These are phyloP conservation scores for Tupiocoris notatus DNA, from an alignment of 2,888 invertebrate genomes.

Conservation along the genomic window DNA sequence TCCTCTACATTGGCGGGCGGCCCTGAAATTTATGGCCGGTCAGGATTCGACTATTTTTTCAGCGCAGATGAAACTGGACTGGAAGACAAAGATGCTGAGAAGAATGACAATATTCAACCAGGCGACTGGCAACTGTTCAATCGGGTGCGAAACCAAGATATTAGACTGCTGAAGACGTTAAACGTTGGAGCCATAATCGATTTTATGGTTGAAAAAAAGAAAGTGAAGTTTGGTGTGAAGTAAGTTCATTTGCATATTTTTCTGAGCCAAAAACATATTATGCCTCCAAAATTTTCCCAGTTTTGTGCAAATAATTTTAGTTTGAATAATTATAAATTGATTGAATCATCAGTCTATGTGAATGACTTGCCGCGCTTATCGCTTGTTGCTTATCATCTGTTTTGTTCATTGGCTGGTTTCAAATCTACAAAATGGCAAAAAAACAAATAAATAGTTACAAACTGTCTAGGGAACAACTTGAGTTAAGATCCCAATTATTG, in stretches of 20 bases:
- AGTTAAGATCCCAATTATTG: too few relatives aligned
- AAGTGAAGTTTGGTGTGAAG: conserved; percentile 77
- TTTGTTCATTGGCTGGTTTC: too few relatives aligned
- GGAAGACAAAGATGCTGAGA: conserved; percentile 50
- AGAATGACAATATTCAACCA: conserved; percentile 49
- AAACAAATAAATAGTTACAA: too few relatives aligned
- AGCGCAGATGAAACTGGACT: conserved; percentile 52
- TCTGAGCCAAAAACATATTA: not conserved
- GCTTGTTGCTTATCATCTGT: too few relatives aligned
- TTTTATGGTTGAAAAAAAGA: conserved; percentile 81
- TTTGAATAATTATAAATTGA: too few relatives aligned
- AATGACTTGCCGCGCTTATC: too few relatives aligned
- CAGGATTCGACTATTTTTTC: conserved; percentile 63
- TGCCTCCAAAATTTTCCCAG: too few relatives aligned
- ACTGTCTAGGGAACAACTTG: too few relatives aligned
- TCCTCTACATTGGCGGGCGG: conserved; percentile 73
- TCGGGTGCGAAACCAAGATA: conserved; percentile 65
- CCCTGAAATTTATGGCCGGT: conserved; percentile 70
- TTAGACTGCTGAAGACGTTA: conserved; percentile 66
- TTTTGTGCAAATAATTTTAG: too few relatives aligned
- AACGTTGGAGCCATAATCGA: conserved; percentile 73
- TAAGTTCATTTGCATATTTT: conserved; percentile 56
- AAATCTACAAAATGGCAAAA: too few relatives aligned
- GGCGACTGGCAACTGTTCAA: conserved; percentile 63
- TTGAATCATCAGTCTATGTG: too few relatives aligned